Conservation (phyloP, 2,797 vertebrate genomes). For the Rallus crepitans region DNA sequence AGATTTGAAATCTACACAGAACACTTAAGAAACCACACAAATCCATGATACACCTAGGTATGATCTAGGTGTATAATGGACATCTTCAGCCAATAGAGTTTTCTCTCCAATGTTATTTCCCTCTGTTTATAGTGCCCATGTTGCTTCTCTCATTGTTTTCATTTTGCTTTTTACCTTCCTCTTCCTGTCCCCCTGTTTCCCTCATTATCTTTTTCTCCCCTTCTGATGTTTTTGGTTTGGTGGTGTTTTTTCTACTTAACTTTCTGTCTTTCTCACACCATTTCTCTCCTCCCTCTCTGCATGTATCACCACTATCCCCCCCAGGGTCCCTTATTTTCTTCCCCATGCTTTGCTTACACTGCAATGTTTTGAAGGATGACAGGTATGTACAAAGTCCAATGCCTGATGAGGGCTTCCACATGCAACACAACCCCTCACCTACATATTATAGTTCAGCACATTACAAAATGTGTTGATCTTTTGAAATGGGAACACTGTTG, state of each 20-base stretch:
- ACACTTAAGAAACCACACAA: background rate
- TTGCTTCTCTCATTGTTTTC: background rate
- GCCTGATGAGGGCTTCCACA: background rate
- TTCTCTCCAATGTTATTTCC: background rate
- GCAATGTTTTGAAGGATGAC: background rate
- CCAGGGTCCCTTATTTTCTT: background rate
- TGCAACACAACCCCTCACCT: background rate
- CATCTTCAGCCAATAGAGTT: background rate
- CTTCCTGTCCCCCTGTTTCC: background rate
- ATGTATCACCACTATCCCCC: background rate
- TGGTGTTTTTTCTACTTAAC: background rate
- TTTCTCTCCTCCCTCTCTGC: background rate
- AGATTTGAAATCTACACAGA: background rate
- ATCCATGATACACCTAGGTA: background rate
- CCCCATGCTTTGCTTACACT: background rate
- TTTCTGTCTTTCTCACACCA: background rate
- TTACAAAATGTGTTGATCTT: background rate
- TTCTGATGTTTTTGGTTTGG: background rate
- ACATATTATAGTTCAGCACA: background rate
- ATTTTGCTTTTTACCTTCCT: background rate
- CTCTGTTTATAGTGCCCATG: background rate
- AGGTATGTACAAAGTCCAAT: background rate
- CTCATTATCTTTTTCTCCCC: background rate
- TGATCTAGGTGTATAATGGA: background rate
- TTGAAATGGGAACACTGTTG: background rate